Percentiles rank a stretch among this genome's conserved stretches.
Conservation (phyloP, 2,797 vertebrate genomes). For the Bothrops alternatus region DNA sequence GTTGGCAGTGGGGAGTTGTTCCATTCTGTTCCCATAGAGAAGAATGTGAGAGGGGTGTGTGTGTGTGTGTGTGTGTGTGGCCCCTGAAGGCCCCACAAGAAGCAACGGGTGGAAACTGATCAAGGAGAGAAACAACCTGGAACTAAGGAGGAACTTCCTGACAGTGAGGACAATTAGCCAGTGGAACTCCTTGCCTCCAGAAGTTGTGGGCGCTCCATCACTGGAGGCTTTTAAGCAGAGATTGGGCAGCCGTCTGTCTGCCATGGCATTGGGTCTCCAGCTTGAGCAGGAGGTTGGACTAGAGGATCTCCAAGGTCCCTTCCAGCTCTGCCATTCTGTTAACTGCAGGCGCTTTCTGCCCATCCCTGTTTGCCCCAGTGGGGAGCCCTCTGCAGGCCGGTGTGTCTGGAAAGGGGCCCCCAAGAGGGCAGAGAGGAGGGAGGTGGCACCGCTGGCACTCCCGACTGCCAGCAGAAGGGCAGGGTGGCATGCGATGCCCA, state of each 20-base stretch:
- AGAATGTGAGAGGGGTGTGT: neutral
- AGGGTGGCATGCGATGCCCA: neutral
- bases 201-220: neutral
- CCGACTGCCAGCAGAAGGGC: neutral
- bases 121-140: neutral
- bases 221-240: neutral
- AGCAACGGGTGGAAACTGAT: neutral
- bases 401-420: neutral
- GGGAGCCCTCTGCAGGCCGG: neutral
- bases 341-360: neutral
- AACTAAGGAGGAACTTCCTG: neutral
- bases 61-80: too few species aligned
- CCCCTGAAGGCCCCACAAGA: neutral
- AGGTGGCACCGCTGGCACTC: neutral
- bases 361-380: neutral
- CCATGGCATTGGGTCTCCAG: too few species aligned
- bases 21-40: neutral
- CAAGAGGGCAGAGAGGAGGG: neutral
- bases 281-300: neutral
- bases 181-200: neutral
- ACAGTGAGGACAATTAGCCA: neutral
- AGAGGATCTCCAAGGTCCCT: neutral
- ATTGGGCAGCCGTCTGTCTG: neutral
- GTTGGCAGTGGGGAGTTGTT: too few species aligned
- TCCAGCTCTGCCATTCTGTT: neutral